Base-by-base conservation (phyloP, 2,113 vertebrate species). In the Paradoxurus hermaphroditus region DNA sequence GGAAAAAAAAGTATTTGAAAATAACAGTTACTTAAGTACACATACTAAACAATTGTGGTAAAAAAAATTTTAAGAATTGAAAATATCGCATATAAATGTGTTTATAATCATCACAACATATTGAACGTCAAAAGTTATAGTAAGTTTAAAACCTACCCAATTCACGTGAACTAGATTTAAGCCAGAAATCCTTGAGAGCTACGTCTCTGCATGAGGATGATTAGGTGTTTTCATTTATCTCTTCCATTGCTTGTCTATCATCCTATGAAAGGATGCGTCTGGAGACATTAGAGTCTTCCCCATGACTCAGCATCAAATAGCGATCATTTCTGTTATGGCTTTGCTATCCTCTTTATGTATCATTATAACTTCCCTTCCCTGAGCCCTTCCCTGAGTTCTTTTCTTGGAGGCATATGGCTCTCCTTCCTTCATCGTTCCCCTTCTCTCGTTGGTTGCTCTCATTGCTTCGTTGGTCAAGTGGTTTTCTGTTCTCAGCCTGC, bases 1-100 rank as follows among this genome's bases (percentile, higher is more conserved):
- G 36, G 2, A 36, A 89, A 36, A 90, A 95, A 90, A 21, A 4
- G 4, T 65, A 72, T n/a, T 72, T 79, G 18, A 89, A 95, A 94
- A 51, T 39, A 72, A n/a, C 5, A 16, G 31, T 21, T 7, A 29
- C 68, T 70, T 53, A 68, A 49, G 8, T 77, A 89, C 1, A 8
- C 53, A 44, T 12, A 8, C 41, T 87, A 34, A 51, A 59, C 11
- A 59, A n/a, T 23, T 62, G 49, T 3, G 18, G 36, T 83, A 72
- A 56, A 88, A 49, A 86, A 51, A 25, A 44, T 86, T 25, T 44
- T 70, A 62, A 84, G n/a, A 90, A n/a, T 13, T 81, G 12, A 79
- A 59, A n/a, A 39, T n/a, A 77, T 18, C 41, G 4, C 23, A 19
- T 41, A 41, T 10, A 72, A 59, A 19, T 62, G 2, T 23, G 1